Base-by-base conservation (phyloP, 2,797 vertebrate genomes). In the Pseudomugil tenellus region DNA sequence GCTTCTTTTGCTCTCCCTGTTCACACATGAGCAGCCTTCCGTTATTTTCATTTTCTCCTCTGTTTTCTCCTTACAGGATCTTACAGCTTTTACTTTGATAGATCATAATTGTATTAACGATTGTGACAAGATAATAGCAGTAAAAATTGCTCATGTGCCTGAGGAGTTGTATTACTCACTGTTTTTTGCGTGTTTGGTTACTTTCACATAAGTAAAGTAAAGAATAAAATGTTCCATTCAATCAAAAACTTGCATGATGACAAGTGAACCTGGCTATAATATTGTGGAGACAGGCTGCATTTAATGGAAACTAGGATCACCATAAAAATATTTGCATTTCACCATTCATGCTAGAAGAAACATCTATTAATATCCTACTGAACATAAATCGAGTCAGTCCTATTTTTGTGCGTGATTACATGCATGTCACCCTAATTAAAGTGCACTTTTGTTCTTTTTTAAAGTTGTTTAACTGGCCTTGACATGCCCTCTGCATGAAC, bases 401-500 rank as follows among this genome's bases (percentile, higher is more conserved):
- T n/a, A n/a, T n/a, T 43, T n/a, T 19, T 43, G 41, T n/a, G 19
- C 41, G 8, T 43, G 41, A 19, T 43, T n/a, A n/a, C 41, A 39
- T 16, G 37, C 21, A 25, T 49, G 48, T 13, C 3, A 49, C 48
- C 60, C 37, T 13, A 37, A 49, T 28, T 69, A 12, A 37, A 43
- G 12, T 23, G 31, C 25, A 51, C 48, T 58, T 26, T 52, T 16
- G 25, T n/a, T n/a, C n/a, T n/a, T n/a, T n/a, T n/a, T n/a, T n/a
- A n/a, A n/a, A n/a, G n/a, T n/a, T 51, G 41, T 13, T 68, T 75
- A 7, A 31, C 72, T 65, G 58, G 56, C 29, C 41, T 28, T 41
- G 49, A 34, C 52, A 17, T 74, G 74, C 12, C 74, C 64, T 76
- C 43, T 23, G 28, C n/a, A 17, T 78, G 58, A 78, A 76, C 60